phyloP scores from a whole-genome alignment of 2,797 vertebrate species.

The Sebastes diaconus region DNA sequence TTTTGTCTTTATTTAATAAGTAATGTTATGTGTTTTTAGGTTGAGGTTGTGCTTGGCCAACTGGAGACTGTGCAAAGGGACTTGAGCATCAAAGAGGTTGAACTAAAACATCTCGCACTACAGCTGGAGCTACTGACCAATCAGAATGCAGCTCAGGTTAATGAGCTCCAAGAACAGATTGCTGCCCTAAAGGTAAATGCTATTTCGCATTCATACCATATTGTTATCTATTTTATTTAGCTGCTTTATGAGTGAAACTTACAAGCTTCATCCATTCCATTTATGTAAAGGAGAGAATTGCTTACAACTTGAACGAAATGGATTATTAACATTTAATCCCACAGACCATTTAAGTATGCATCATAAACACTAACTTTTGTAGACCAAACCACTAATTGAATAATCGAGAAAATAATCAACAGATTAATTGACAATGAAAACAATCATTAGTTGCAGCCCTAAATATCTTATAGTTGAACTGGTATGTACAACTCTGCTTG shows the following conservation, averaged over 20 bases:
- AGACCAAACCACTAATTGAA: too few species aligned
- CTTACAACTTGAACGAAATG: background rate
- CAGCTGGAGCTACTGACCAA: slow-evolving; percentile 83
- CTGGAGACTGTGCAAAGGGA: slow-evolving; percentile 84
- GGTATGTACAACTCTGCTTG: background rate
- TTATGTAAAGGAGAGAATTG: background rate
- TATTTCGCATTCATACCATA: background rate
- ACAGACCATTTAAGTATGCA: background rate
- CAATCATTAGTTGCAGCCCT: too few species aligned
- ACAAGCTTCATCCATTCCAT: too few species aligned
- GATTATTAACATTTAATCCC: background rate
- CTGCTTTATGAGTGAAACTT: background rate
- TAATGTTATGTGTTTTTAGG: slow-evolving; percentile 69
- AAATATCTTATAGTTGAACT: background rate
- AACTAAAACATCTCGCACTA: slow-evolving; percentile 84
- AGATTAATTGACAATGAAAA: too few species aligned
- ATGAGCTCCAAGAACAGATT: slow-evolving; percentile 79
- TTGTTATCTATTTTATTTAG: background rate
- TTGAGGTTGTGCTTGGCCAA: slow-evolving; percentile 81
- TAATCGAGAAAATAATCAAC: too few species aligned
- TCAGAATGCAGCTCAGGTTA: slow-evolving; percentile 70
- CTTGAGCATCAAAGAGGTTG: slow-evolving; percentile 83
- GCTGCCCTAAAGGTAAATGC: slow-evolving; percentile 64
- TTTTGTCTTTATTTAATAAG: background rate
- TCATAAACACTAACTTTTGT: background rate